Evolutionary conservation across 1,140 invertebrate genomes (phyloP).

Genomic region (Piezodorus guildinii): DNA sequence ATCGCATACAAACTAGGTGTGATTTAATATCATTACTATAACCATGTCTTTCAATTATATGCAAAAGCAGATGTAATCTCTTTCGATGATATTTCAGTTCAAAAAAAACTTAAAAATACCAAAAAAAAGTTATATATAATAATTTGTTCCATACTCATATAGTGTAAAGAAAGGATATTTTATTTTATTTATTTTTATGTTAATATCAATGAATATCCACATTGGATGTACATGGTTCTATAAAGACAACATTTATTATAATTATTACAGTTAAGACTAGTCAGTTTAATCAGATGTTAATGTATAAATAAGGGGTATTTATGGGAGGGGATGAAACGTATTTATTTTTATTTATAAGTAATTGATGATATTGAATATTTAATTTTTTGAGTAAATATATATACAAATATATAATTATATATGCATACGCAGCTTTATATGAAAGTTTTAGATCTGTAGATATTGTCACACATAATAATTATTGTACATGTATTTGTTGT

Average conservation of each 20-base stretch:
- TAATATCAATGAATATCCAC: slow-evolving; percentile 7
- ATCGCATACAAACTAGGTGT: slow-evolving; percentile 25
- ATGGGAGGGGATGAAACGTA: slow-evolving; percentile 25
- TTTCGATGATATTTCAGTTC: slow-evolving; percentile 7
- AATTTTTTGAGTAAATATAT: slow-evolving; percentile 19
- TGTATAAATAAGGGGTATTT: slow-evolving; percentile 26
- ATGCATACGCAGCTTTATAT: slow-evolving; percentile 24
- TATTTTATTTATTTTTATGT: slow-evolving; percentile 15
- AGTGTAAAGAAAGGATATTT: slow-evolving; percentile 1
- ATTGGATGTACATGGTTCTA: slow-evolving; percentile 24
- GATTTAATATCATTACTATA: slow-evolving; percentile 23
- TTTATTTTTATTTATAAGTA: slow-evolving; percentile 24
- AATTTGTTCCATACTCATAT: slow-evolving; percentile 5
- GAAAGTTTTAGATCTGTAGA: slow-evolving; percentile 20
- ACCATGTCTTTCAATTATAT: slow-evolving; percentile 25
- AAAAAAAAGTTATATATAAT: slow-evolving; percentile 13
- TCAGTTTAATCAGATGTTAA: slow-evolving; percentile 26
- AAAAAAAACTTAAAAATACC: neutral
- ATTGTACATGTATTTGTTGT: slow-evolving; percentile 20
- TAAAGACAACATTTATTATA: slow-evolving; percentile 20
- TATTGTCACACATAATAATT: slow-evolving; percentile 21
- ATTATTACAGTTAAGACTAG: slow-evolving; percentile 25
- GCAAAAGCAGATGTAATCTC: slow-evolving; percentile 8
- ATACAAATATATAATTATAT: slow-evolving; percentile 14
- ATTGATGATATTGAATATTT: slow-evolving; percentile 18